Evolutionary conservation across 1,140 invertebrate genomes (phyloP), one percentile per base, ranked within the genome.

Genomic region (Drosophila neocordata): DNA sequence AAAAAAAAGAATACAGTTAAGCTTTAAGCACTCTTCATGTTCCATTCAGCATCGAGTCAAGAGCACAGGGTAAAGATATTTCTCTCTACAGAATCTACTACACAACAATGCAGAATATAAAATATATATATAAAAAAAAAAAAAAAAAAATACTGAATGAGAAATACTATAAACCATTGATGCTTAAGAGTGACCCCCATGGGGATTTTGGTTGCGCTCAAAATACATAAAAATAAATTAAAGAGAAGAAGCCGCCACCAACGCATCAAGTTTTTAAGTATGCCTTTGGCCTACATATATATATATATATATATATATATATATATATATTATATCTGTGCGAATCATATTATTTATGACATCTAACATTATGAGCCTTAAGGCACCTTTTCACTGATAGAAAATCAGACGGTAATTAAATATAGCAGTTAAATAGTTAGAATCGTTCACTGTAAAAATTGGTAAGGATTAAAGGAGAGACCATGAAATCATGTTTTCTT

Each of bases 21-120:
- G 62, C 62, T 69, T 65, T 31, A 51, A 69, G 52, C 18, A 18
- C 48, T 55, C 56, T 61, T 44, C 48, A 55, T 59, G 12, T 59
- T 8, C 35, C 34, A 35, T 20, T 35, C 56, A 51, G 22, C 31
- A 18, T 31, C 27, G 27, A 31, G 27, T 31, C 6, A 31, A 31
- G 6, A 24, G 22, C 22, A 24, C 4, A 24, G 22, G 22, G 22
- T 24, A 24, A 24, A 24, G 22, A 24, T 24, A 31, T 31, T 2
- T 24, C 4, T 4, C n/a, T 35, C 27, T 12, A 41, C 4, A 4
- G 27, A n/a, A n/a, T 31, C 27, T 31, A 31, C 27, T 31, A 31
- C 5, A 31, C 27, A 31, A n/a, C 12, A n/a, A 52, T 51, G 12
- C 51, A 48, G 8, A 13, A 38, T 38, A 13, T 38, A n/a, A 12